Conservation (phyloP, 2,113 vertebrate species). For the Setophaga kirtlandii region DNA sequence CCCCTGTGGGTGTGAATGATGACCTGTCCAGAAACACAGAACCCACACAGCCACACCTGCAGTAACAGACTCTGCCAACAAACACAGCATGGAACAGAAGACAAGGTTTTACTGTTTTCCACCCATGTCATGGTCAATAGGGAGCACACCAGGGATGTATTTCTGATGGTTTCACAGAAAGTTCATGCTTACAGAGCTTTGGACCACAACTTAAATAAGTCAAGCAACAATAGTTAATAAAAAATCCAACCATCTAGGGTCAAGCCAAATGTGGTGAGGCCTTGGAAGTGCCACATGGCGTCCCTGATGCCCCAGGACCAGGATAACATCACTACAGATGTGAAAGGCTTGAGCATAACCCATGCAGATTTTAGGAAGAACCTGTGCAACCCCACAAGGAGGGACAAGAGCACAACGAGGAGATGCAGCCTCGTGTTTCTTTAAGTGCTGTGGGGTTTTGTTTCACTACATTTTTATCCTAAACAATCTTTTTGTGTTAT, state of each 20-base stretch:
- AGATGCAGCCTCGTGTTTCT: neutral
- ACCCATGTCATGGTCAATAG: neutral
- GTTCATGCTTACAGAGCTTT: neutral
- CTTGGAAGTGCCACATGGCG: neutral
- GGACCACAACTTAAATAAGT: neutral
- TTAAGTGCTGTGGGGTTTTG: neutral
- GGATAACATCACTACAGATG: neutral
- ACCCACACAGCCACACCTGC: neutral
- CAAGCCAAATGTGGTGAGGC: neutral
- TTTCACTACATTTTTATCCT: neutral
- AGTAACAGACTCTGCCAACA: neutral
- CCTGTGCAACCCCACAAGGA: neutral
- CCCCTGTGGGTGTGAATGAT: neutral
- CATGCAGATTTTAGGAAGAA: neutral
- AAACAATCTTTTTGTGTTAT: neutral
- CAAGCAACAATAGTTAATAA: neutral
- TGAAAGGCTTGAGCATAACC: neutral
- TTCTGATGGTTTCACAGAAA: neutral
- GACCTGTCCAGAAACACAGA: neutral
- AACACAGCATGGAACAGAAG: neutral
- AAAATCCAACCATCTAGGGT: neutral
- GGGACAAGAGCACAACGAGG: neutral
- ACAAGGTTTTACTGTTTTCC: neutral
- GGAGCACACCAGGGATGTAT: neutral
- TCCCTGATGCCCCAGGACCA: neutral